A percentile compares a stretch with the other conserved stretches of the same genome.
These are phyloP conservation scores for Eptatretus burgeri DNA, from an alignment of 2,113 vertebrate genomes.

Conservation along the genomic window DNA sequence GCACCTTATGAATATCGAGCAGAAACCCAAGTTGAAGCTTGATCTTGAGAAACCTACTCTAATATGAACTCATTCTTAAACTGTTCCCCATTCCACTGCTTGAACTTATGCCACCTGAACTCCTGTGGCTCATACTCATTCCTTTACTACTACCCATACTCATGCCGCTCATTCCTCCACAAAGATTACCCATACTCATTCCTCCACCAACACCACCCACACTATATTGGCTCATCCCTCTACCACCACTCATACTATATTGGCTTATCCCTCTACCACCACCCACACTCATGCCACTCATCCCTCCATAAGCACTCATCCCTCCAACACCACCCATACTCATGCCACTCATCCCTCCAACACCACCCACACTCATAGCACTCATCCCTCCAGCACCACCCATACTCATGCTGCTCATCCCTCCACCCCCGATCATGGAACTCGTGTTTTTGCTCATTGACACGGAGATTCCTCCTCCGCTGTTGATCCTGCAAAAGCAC, in stretches of 20 bases:
- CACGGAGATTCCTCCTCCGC: conserved; percentile 17
- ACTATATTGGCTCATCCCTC: conserved; percentile 9
- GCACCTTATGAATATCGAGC: no score
- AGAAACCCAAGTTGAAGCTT: no score
- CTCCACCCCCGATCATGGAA: no score
- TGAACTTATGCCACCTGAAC: not conserved
- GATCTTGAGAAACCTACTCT: no score
- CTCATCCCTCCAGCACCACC: conserved; percentile 1
- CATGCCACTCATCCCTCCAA: conserved; percentile 10
- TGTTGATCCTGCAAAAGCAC: conserved; percentile 13
- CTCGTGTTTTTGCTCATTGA: conserved; percentile 12
- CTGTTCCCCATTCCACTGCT: not conserved
- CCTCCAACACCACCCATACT: conserved; percentile 7
- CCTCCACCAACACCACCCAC: not conserved
- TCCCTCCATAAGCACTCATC: conserved; percentile 8
- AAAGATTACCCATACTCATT: not conserved
- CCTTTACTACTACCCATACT: conserved; percentile 8
- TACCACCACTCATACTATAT: not conserved
- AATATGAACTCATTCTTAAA: no score
- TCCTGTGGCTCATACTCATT: no score
- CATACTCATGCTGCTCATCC: no score
- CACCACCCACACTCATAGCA: no score
- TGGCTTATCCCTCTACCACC: not conserved
- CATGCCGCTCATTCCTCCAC: conserved; percentile 5
- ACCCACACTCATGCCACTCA: not conserved